Percentiles rank a stretch among this genome's conserved stretches.
phyloP scores from a whole-genome alignment of 2,888 invertebrate genomes.

The Lithophane semibrunnea region DNA sequence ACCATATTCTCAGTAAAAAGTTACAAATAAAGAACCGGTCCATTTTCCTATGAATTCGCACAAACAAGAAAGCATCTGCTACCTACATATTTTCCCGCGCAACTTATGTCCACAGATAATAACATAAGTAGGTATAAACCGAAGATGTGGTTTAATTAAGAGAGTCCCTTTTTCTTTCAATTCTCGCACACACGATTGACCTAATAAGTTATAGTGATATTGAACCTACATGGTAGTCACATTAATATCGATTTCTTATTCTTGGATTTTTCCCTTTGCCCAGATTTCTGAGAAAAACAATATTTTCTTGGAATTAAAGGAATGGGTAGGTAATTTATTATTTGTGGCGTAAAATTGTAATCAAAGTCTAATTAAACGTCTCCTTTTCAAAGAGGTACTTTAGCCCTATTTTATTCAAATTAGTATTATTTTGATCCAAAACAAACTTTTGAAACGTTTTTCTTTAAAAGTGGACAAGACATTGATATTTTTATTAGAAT shows the following conservation, averaged over 20 bases:
- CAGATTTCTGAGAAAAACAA: constrained; percentile 1
- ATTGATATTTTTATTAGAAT: background rate
- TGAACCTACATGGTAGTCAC: constrained; percentile 16
- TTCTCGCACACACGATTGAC: constrained; percentile 46
- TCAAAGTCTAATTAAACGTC: background rate
- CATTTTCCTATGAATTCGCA: constrained; percentile 24
- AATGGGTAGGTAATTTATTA: background rate
- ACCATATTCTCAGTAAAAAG: background rate
- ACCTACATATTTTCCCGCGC: constrained; percentile 37
- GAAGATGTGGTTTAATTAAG: constrained; percentile 52
- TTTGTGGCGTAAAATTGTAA: background rate
- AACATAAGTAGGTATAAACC: constrained; percentile 19
- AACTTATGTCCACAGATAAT: constrained; percentile 46
- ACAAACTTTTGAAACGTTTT: background rate
- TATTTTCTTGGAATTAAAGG: background rate
- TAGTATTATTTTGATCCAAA: background rate
- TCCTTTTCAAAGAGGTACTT: background rate
- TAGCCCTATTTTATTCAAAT: background rate
- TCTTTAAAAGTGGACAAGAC: background rate
- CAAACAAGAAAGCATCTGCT: constrained; percentile 16
- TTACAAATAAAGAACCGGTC: background rate
- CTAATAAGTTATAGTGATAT: constrained; percentile 48
- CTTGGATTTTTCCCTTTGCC: background rate
- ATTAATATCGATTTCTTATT: constrained; percentile 20
- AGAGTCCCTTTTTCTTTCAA: constrained; percentile 53